Evolutionary conservation across 2,113 vertebrate genomes (phyloP).

Genomic region (Phyllostomus hastatus): DNA sequence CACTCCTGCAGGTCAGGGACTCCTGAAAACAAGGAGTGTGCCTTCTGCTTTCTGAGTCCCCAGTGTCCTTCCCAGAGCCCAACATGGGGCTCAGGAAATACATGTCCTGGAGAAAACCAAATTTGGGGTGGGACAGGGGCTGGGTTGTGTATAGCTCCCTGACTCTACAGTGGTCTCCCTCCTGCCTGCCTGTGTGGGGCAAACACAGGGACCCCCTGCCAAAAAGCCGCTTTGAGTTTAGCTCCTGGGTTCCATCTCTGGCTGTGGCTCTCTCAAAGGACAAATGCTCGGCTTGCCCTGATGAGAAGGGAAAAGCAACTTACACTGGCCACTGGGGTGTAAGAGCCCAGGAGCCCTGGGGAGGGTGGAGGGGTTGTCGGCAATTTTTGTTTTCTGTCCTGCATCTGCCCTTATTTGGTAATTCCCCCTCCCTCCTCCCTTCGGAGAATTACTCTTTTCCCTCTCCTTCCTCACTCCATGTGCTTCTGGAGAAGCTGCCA

Average conservation of each 20-base stretch:
- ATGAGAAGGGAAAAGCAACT: not conserved
- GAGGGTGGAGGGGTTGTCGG: not conserved
- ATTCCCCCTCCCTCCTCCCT: rapidly evolving
- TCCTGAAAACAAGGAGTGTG: not conserved
- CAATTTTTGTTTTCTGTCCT: not conserved
- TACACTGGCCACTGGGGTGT: not conserved
- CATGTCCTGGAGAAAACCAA: not conserved
- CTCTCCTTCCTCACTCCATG: not conserved
- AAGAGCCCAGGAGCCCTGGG: too few species aligned
- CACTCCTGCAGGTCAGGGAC: not conserved
- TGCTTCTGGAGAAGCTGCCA: not conserved
- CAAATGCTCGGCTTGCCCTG: not conserved
- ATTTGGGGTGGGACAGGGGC: too few species aligned
- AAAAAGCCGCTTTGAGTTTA: not conserved
- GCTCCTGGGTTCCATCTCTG: not conserved
- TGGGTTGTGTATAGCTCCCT: not conserved
- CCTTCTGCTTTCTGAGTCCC: not conserved
- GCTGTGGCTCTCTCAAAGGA: not conserved
- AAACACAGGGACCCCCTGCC: not conserved
- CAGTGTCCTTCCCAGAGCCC: not conserved
- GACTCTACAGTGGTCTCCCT: not conserved
- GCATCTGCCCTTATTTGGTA: not conserved
- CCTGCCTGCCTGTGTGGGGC: not conserved
- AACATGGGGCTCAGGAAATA: not conserved
- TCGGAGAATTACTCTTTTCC: not conserved